Evolutionary conservation across 2,888 invertebrate genomes (phyloP).

Genomic region (Anoplius nigerrimus): DNA sequence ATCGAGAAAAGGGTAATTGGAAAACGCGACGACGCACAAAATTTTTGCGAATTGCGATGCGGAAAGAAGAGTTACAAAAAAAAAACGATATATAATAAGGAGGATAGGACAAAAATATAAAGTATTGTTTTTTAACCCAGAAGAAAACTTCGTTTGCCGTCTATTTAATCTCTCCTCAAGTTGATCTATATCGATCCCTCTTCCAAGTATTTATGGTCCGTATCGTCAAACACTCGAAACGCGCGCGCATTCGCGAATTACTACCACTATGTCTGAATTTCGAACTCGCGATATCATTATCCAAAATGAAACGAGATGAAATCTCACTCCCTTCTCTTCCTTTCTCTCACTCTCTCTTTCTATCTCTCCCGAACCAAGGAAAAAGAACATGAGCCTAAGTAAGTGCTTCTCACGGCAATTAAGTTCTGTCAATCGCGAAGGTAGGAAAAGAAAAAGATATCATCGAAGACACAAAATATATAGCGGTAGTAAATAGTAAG

Average conservation of each 20-base stretch:
- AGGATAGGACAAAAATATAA: no score
- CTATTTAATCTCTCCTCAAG: conserved; percentile 12
- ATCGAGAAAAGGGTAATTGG: conserved; percentile 15
- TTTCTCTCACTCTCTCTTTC: conserved; percentile 12
- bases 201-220: no score
- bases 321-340: conserved; percentile 29
- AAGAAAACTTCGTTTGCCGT: conserved; percentile 24
- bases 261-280: conserved; percentile 14
- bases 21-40: conserved; percentile 44
- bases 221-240: conserved; percentile 29
- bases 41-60: conserved; percentile 29
- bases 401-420: conserved; percentile 28
- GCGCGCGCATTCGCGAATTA: conserved; percentile 32
- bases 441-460: conserved; percentile 57
- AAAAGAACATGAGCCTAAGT: conserved; percentile 32
- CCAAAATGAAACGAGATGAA: conserved; percentile 8
- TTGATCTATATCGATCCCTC: conserved; percentile 2
- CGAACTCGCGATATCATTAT: conserved; percentile 11
- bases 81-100: no score
- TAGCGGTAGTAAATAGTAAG: conserved; percentile 56
- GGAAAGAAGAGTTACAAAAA: conserved; percentile 25
- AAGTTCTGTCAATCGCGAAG: conserved; percentile 35
- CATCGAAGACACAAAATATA: conserved; percentile 68
- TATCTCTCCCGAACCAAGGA: conserved; percentile 40
- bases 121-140: conserved; percentile 24